Evolutionary conservation across 2,113 vertebrate species (phyloP), one percentile per base, ranked within the genome.

Genomic region (Oryzias curvinotus): DNA sequence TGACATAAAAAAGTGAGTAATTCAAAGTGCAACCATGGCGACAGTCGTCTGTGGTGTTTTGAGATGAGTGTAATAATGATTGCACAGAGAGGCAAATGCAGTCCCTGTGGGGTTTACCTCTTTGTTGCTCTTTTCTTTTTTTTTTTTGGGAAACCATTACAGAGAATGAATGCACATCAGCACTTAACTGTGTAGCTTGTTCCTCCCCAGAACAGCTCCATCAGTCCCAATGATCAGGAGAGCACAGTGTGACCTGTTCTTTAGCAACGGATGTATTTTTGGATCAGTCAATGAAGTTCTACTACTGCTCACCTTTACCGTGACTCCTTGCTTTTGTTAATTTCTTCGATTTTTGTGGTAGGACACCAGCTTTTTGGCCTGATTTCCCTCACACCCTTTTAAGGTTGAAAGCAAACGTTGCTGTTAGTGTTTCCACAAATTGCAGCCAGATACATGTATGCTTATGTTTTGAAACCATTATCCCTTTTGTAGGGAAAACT

Each of bases 11-110:
- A 67, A 53, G 6, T 28, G 19, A 28, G 21, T 68, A 41, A 70
- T 52, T 67, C 42, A 13, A 14, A 23, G 26, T 26, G 80, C 90
- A 76, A 75, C 87, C 83, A 66, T 86, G 68, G 80, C 48, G 84
- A 88, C 68, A 1, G 44, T 19, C 14, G 52, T 68, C 76, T 54
- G 52, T 46, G 3, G 36, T 73, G 71, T 72, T 78, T 81, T 81
- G 57, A 64, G 62, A 56, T 49, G 63, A 76, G 65, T 64, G 68
- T 78, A 57, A 28, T 72, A 69, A 84, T 75, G 80, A 87, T 85
- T 81, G 69, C 68, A 61, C 57, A 45, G 53, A 50, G 65, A 75
- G 54, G 68, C 62, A 83, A 80, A 81, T 58, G 69, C 58, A 71
- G 77, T 84, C 75, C 79, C 71, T 66, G 62, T 80, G 74, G 77